phyloP scores from a whole-genome alignment of 2,113 vertebrate species.

The Nothoprocta pentlandii region DNA sequence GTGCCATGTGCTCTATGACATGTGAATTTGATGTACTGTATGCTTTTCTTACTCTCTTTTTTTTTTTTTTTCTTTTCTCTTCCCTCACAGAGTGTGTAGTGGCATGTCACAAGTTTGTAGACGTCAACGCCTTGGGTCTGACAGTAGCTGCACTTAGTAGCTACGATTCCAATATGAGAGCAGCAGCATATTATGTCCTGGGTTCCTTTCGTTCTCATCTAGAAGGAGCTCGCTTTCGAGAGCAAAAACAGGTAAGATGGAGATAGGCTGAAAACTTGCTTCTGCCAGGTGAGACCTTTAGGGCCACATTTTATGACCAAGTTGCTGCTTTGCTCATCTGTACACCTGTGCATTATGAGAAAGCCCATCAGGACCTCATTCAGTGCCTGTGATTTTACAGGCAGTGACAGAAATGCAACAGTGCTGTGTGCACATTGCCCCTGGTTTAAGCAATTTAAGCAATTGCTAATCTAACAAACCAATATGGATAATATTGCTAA shows the following conservation, averaged over 20 bases:
- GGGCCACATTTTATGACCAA: fast-evolving
- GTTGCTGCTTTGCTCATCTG: background rate
- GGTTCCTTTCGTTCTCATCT: constrained; percentile 89
- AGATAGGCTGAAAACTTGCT: background rate
- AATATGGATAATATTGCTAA: background rate
- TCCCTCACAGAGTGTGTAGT: constrained; percentile 85
- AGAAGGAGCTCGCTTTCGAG: constrained; percentile 87
- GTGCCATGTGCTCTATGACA: fast-evolving
- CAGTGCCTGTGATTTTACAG: background rate
- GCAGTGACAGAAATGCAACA: background rate
- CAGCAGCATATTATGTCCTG: constrained; percentile 85
- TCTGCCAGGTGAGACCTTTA: background rate
- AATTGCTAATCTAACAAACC: background rate
- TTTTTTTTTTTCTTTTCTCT: background rate
- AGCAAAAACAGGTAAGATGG: constrained; percentile 87
- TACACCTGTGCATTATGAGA: fast-evolving
- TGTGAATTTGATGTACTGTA: background rate
- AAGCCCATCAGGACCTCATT: background rate
- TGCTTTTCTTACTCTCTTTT: background rate
- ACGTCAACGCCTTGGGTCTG: constrained; percentile 88
- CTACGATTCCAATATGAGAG: constrained; percentile 88
- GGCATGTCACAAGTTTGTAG: constrained; percentile 92
- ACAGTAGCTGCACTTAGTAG: constrained; percentile 91
- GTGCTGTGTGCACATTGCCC: background rate
- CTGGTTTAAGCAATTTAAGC: background rate